These are phyloP conservation scores for Ips typographus DNA, from an alignment of 1,140 invertebrate genomes.

Conservation along the genomic window DNA sequence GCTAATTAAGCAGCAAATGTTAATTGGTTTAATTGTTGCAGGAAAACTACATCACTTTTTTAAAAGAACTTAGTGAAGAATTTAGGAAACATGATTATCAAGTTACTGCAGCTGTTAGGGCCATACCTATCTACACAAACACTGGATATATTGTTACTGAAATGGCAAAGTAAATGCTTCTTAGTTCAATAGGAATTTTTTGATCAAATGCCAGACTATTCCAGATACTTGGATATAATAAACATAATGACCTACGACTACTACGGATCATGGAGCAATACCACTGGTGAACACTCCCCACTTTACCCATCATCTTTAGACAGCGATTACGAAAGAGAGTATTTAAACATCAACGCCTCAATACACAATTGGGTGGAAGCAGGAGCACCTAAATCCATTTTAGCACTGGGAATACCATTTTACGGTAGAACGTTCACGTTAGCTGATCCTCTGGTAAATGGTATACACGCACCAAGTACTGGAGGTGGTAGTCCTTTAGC, in stretches of 20 bases:
- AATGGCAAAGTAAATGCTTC: conserved; percentile 74
- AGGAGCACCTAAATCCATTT: conserved; percentile 57
- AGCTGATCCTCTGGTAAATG: conserved; percentile 48
- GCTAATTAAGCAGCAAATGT: conserved; percentile 1
- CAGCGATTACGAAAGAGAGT: conserved; percentile 48
- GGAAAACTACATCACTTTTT: conserved; percentile 39
- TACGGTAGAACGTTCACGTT: conserved; percentile 67
- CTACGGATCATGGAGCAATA: conserved; percentile 63
- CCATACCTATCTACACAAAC: conserved; percentile 39
- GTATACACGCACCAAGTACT: conserved; percentile 53
- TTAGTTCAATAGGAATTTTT: no score
- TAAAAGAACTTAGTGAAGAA: conserved; percentile 38
- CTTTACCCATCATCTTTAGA: conserved; percentile 55
- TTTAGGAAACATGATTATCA: conserved; percentile 39
- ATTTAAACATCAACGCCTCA: conserved; percentile 35
- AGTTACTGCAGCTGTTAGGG: conserved; percentile 43
- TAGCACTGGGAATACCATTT: conserved; percentile 64
- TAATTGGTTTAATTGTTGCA: conserved; percentile 19
- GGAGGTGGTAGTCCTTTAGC: conserved; percentile 48
- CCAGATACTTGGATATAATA: conserved; percentile 60
- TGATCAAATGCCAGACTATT: neutral
- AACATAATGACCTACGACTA: conserved; percentile 72
- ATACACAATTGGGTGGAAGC: conserved; percentile 43
- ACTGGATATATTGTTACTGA: conserved; percentile 80
- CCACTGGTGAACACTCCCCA: conserved; percentile 60